Evolutionary conservation across 1,140 invertebrate genomes (phyloP), one percentile per base, ranked within the genome.

Genomic region (Scaptomyza hsui): DNA sequence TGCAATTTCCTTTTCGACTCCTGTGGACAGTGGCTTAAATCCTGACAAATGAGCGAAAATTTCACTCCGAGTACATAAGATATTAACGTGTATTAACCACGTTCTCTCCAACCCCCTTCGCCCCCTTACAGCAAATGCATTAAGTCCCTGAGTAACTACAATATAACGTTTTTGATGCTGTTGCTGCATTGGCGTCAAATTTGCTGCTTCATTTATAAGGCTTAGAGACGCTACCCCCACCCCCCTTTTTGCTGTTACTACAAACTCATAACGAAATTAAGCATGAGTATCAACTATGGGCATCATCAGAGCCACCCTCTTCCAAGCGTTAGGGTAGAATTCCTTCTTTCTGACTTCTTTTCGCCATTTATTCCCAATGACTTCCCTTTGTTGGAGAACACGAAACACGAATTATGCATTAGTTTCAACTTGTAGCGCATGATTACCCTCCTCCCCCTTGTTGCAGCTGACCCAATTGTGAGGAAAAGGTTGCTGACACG

Each of bases 141-240:
- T 82, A 82, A 83, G 79, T 78, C 79, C 16, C 52, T 45, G 26
- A 37, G 24, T 21, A 81, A 72, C 75, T 55, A 41, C 51, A 75
- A 71, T 65, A 52, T 55, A 35, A 68, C 63, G 52, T 42, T 24
- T 9, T 47, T 44, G 32, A 37, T 37, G 24, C 12, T 55, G 44
- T 61, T 59, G 56, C 59, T 81, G 79, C 79, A 78, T 64, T 83
- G 85, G 57, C 80, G 60, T 76, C 81, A 69, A 86, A 86, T 86
- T 86, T 86, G 82, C 81, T 88, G 82, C 82, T 88, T 86, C 81
- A 86, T 88, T 81, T 86, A 86, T 86, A 86, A 88, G 82, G 81
- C 86, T 86, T 86, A 86, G 63, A 15, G 39, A 18, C 12, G 12
- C 32, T n/a, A n/a, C n/a, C n/a, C n/a, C n/a, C n/a, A n/a, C n/a